A percentile compares a stretch with the other conserved stretches of the same genome.
phyloP scores from a whole-genome alignment of 37 sponge, comb jelly and placozoan genomes.

The Eunapius fragilis region DNA sequence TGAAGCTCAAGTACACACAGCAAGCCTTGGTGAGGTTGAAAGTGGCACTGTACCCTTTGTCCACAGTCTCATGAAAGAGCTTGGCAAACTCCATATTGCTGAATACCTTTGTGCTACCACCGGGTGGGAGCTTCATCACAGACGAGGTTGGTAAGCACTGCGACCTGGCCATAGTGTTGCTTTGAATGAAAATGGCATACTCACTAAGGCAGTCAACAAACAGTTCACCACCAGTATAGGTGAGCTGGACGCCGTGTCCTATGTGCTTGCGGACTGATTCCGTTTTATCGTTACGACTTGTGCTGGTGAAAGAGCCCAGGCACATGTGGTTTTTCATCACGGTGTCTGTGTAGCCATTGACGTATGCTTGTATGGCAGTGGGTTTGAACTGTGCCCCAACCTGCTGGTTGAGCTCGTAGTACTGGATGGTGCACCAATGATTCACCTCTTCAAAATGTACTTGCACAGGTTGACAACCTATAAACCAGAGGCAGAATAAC shows the following conservation, averaged over 20 bases:
- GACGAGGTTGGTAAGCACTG: not conserved
- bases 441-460: too few species aligned
- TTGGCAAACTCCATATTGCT: conserved; percentile 12
- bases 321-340: too few species aligned
- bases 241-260: not conserved
- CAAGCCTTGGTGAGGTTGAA: conserved; percentile 40
- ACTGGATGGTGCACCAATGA: too few species aligned
- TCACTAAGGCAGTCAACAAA: conserved; percentile 6
- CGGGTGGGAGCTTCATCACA: conserved; percentile 20
- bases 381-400: too few species aligned
- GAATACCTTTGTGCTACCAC: not conserved
- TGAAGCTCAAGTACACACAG: conserved; percentile 40
- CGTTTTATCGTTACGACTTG: not conserved
- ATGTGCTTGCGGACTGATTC: conserved; percentile 4
- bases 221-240: conserved; percentile 14
- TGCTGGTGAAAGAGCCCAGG: too few species aligned
- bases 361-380: too few species aligned
- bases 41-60: conserved; percentile 18
- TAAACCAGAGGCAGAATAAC: too few species aligned
- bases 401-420: too few species aligned
- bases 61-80: not conserved
- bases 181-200: conserved; percentile 6
- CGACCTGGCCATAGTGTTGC: not conserved
- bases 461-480: too few species aligned
- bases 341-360: too few species aligned